Base-by-base conservation (phyloP, 1,140 invertebrate genomes). In the Macrosteles quadrilineatus region DNA sequence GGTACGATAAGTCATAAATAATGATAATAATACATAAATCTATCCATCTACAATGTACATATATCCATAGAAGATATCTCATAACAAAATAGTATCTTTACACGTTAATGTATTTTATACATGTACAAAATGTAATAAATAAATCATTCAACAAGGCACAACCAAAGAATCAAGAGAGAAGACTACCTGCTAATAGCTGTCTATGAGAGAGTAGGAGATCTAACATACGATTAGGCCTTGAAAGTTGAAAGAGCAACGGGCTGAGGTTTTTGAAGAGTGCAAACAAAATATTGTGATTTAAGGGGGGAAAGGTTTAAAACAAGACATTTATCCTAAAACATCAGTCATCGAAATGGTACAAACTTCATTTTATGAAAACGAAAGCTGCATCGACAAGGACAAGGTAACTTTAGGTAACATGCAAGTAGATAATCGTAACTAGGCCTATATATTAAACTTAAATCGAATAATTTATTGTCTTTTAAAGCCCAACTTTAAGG, bases 11-110 rank as follows among this genome's bases (percentile, higher is more conserved):
- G 23, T 27, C 31, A 66, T 66, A 66, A 66, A 66, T 66, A 66
- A 66, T 36, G 4, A 36, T 32, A 66, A 66, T 66, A 66, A 66
- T 43, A 66, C 63, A 66, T 66, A 66, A 66, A 40, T 64, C 62
- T 66, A 66, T 66, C 31, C 23, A 43, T 27, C 63, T 66, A 66
- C 32, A 66, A 64, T 43, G 40, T 66, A 66, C 40, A 66, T 43
- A 66, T 66, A 40, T 64, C 62, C n/a, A 43, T 66, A 43, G 63
- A 43, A 43, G 36, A 64, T 64, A 40, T 59, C 32, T 59, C 30
- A 62, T 50, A 45, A 66, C 25, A 68, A 53, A 45, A 21, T 67
- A 30, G 32, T 73, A 19, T 47, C 50, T 59, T 62, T 27, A 71
- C 63, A 66, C 43, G 55, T 59, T 59, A 59, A 59, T 59, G 55